Evolutionary conservation across 1,140 invertebrate species (phyloP).

Genomic region (Trichomalopsis sarcophagae): DNA sequence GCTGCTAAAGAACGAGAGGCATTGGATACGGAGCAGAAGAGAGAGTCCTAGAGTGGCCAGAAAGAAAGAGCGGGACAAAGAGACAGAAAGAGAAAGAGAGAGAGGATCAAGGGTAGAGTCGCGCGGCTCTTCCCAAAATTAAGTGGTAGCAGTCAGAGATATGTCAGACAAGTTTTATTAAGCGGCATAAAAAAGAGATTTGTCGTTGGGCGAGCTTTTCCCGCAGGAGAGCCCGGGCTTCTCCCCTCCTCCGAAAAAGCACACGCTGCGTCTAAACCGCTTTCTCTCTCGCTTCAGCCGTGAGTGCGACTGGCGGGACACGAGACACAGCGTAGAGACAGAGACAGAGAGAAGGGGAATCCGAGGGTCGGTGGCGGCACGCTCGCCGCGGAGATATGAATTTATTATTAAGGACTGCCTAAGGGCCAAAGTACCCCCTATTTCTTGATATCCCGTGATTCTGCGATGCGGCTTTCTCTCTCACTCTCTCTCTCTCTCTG

Average conservation of each 20-base stretch:
- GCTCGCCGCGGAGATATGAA: constrained; percentile 70
- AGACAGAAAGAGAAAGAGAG: constrained; percentile 36
- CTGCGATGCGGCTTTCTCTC: not conserved
- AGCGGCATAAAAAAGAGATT: constrained; percentile 74
- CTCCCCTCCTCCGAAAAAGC: constrained; percentile 1
- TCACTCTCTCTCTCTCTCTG: too few species aligned
- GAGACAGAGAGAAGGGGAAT: constrained; percentile 30
- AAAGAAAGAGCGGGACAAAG: constrained; percentile 14
- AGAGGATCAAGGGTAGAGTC: constrained; percentile 5
- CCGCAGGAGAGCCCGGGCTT: not conserved
- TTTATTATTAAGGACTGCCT: constrained; percentile 73
- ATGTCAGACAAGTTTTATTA: constrained; percentile 75
- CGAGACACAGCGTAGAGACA: not conserved
- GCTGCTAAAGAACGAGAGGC: too few species aligned
- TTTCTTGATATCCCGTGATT: constrained; percentile 62
- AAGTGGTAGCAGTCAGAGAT: constrained; percentile 74
- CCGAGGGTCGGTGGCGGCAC: constrained; percentile 43
- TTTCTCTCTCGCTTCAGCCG: not conserved
- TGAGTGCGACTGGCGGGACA: not conserved
- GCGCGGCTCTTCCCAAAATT: constrained; percentile 64
- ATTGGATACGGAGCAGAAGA: constrained; percentile 17
- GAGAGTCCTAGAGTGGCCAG: not conserved
- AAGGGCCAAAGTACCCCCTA: constrained; percentile 64
- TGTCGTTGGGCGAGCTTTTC: constrained; percentile 63
- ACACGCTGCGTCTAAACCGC: not conserved